A percentile compares a stretch with the other conserved stretches of the same genome.
Conservation (phyloP, 2,113 vertebrate species). For the Paradisaea rubra region DNA sequence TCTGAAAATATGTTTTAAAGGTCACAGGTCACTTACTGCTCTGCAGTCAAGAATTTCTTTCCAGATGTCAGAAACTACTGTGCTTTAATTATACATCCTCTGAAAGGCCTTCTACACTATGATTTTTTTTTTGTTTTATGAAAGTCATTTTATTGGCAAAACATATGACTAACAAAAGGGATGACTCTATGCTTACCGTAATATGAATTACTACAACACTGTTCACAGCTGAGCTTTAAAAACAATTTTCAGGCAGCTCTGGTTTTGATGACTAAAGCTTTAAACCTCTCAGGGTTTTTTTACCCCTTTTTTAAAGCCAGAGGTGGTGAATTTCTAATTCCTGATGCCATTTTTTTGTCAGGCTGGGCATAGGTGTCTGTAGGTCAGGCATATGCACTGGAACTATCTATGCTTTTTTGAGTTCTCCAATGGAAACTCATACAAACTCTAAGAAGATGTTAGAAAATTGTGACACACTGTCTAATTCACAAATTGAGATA, state of each 20-base stretch:
- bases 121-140: not conserved
- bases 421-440: not conserved
- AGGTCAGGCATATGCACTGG: not conserved
- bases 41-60: not conserved
- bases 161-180: constrained; percentile 10
- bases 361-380: not conserved
- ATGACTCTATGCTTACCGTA: not conserved
- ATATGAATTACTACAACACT: constrained; percentile 8
- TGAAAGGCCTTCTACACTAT: not conserved
- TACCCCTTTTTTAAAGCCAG: not conserved
- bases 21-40: not conserved
- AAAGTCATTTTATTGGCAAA: not conserved
- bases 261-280: not conserved
- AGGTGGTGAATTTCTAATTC: not conserved
- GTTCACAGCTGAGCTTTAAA: not conserved
- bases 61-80: not conserved
- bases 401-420: not conserved
- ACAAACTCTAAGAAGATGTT: not conserved
- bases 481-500: not conserved
- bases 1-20: not conserved
- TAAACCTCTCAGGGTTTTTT: not conserved
- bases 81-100: not conserved
- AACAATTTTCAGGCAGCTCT: not conserved
- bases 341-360: not conserved
- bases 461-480: not conserved